phyloP scores from a whole-genome alignment of 2,797 vertebrate genomes.

The Tapera naevia region DNA sequence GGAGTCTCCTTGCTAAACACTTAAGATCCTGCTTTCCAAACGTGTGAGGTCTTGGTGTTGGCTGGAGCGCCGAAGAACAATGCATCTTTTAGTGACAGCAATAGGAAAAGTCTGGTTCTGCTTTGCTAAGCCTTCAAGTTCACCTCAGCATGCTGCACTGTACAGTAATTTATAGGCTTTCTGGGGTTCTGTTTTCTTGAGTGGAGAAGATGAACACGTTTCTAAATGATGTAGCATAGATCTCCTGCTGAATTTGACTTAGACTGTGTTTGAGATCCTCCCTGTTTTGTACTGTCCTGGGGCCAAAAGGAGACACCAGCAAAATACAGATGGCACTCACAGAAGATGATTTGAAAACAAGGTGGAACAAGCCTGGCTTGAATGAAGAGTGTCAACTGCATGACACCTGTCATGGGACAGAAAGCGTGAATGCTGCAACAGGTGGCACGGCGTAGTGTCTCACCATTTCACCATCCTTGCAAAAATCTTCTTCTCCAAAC shows the following conservation, averaged over 20 bases:
- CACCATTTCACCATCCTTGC: background rate
- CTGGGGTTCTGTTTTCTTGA: background rate
- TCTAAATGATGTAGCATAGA: too few species aligned
- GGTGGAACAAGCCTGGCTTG: background rate
- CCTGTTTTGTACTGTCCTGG: background rate
- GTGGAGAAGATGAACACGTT: background rate
- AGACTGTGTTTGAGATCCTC: background rate
- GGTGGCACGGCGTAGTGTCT: background rate
- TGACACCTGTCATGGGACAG: background rate
- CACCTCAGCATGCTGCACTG: background rate
- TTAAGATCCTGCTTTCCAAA: background rate
- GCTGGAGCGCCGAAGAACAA: background rate
- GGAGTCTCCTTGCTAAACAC: background rate
- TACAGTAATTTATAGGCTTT: background rate
- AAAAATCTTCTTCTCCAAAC: background rate
- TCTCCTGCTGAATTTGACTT: background rate
- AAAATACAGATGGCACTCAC: background rate
- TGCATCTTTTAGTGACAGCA: background rate
- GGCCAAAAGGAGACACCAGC: background rate
- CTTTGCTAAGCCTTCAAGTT: background rate
- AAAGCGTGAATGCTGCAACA: accelerated
- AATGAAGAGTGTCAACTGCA: background rate
- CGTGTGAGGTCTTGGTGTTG: background rate
- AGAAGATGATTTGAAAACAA: background rate
- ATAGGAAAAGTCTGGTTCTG: background rate